phyloP scores from a whole-genome alignment of 1,140 invertebrate species.

The Uloborus diversus region DNA sequence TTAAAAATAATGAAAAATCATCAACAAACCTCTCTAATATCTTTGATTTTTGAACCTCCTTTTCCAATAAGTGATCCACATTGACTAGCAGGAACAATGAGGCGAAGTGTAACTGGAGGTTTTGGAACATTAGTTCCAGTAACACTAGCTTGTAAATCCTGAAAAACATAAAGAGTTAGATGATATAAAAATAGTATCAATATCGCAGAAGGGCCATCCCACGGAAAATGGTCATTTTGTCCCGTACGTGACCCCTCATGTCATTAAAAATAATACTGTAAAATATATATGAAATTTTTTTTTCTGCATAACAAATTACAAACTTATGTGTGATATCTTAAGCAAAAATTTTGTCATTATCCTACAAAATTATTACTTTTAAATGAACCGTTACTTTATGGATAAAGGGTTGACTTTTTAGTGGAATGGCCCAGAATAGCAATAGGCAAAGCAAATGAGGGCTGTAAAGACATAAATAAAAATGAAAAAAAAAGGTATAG shows the following conservation, averaged over 20 bases:
- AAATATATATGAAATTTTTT: not conserved
- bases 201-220: too few species aligned
- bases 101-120: constrained; percentile 87
- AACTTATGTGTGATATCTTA: too few species aligned
- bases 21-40: constrained; percentile 81
- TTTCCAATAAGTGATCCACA: constrained; percentile 98
- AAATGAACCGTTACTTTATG: not conserved
- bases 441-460: not conserved
- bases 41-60: constrained; percentile 98
- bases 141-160: constrained; percentile 67
- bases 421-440: not conserved
- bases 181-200: too few species aligned
- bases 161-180: constrained; percentile 46
- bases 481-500: too few species aligned
- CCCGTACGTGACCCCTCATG: too few species aligned
- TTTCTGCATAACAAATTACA: too few species aligned
- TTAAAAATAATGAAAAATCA: too few species aligned
- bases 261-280: not conserved
- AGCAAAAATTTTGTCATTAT: too few species aligned
- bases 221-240: too few species aligned
- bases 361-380: too few species aligned
- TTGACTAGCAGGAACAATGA: constrained; percentile 98
- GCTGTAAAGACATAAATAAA: not conserved
- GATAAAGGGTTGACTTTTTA: not conserved
- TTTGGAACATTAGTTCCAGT: constrained; percentile 71